Conservation (phyloP, 30 jellyfish, hydroid and myxozoan species). For the Hydractinia echinata region DNA sequence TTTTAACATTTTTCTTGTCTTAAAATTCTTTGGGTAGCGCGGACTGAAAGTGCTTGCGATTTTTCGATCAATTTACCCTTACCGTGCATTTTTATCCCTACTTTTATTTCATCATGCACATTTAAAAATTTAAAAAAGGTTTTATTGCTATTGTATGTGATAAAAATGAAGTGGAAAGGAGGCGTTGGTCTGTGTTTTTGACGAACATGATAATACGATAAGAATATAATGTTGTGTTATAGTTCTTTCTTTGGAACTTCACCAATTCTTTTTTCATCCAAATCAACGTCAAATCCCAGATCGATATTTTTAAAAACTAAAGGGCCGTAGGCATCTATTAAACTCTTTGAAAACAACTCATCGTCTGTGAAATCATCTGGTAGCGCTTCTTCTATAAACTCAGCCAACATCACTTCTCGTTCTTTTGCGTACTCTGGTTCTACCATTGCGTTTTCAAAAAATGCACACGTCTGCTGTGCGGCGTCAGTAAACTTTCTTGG, state of each 20-base stretch:
- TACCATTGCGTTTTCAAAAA: constrained; percentile 88
- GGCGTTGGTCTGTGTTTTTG: too few species aligned
- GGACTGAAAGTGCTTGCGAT: too few species aligned
- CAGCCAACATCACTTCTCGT: constrained; percentile 75
- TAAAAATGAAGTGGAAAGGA: too few species aligned
- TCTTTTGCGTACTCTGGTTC: constrained; percentile 57
- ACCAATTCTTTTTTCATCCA: background rate
- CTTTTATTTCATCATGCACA: too few species aligned
- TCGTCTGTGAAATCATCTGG: constrained; percentile 70
- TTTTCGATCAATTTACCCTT: too few species aligned
- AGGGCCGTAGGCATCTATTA: constrained; percentile 66
- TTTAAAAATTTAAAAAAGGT: too few species aligned
- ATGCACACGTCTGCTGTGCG: constrained; percentile 51
- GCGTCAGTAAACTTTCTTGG: constrained; percentile 64
- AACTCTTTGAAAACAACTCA: constrained; percentile 42
- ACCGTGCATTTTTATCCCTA: too few species aligned
- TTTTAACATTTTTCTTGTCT: too few species aligned
- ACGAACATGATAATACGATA: too few species aligned
- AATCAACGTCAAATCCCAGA: constrained; percentile 8
- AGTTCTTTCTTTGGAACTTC: background rate
- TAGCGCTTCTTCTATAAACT: constrained; percentile 72
- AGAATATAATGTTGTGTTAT: background rate
- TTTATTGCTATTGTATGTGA: too few species aligned
- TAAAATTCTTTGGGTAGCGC: too few species aligned
- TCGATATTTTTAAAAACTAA: constrained; percentile 74